Evolutionary conservation across 2,113 vertebrate species (phyloP).

Genomic region (Corythornis cristatus): DNA sequence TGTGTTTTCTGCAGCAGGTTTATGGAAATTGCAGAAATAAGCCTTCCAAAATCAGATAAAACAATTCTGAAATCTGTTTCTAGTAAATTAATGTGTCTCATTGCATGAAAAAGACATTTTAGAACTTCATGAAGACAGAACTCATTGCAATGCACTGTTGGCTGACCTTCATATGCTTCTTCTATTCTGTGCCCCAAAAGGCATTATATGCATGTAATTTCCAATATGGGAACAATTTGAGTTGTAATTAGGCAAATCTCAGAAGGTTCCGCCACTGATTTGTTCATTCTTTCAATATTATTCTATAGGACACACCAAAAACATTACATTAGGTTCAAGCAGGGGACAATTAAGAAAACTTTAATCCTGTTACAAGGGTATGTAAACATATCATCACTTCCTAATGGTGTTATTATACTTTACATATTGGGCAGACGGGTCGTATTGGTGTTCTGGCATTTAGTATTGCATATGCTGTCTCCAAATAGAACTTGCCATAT

Average conservation of each 20-base stretch:
- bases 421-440: conserved; percentile 66
- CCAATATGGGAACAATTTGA: conserved; percentile 91
- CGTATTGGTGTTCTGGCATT: conserved; percentile 40
- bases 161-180: conserved; percentile 83
- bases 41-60: conserved; percentile 78
- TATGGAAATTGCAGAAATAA: conserved; percentile 74
- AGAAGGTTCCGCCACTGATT: conserved; percentile 86
- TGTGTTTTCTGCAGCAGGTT: conserved; percentile 69
- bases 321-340: conserved; percentile 76
- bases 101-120: conserved; percentile 76
- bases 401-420: conserved; percentile 60
- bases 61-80: conserved; percentile 80
- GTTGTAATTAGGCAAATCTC: conserved; percentile 87
- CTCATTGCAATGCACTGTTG: conserved; percentile 72
- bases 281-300: conserved; percentile 83
- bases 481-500: conserved; percentile 12
- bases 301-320: conserved; percentile 80
- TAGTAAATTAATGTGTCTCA: conserved; percentile 79
- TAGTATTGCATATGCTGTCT: conserved; percentile 3
- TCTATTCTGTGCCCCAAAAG: conserved; percentile 82
- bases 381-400: conserved; percentile 67
- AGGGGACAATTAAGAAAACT: conserved; percentile 77
- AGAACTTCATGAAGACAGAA: conserved; percentile 75
- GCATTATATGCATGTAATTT: conserved; percentile 85
- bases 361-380: conserved; percentile 69